Base-by-base conservation (phyloP, 2,888 invertebrate species). In the Ichneumoninae sp. region DNA sequence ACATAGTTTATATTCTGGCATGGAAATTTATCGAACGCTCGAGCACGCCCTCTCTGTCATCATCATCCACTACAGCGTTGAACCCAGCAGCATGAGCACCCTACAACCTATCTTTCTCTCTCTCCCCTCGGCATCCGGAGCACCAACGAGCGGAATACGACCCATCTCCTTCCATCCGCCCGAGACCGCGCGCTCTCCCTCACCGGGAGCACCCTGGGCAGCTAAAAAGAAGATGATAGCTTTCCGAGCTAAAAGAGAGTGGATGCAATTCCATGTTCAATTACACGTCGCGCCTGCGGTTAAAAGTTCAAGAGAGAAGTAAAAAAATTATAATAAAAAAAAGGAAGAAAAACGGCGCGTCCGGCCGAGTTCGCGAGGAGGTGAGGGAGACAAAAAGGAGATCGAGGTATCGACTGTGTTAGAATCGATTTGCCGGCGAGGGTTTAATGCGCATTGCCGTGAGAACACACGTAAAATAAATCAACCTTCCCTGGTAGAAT, bases 241-340 rank as follows among this genome's bases (percentile, higher is more conserved):
- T 63, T 40, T 26, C 50, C 52, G 60, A 85, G 79, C 75, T 76
- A 82, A 69, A 82, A 85, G 76, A 68, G 77, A 83, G 71, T 83
- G 81, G 83, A 87, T 86, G 89, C 89, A 88, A 89, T 91, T 88
- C 89, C 86, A 87, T 85, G 89, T 91, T 89, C 89, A 89, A 90
- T 90, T 90, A 90, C 88, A 86, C 81, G 82, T 82, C 81, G 88
- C 88, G 82, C 87, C 83, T 84, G 81, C 84, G 87, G 87, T 87
- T 79, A 85, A 85, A 76, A 73, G 79, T 75, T 65, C 78, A 30
- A 36, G 54, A 52, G 79, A 13, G 63, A 47, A 57, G 65, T n/a
- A 57, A 70, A 13, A 78, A 78, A 75, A 40, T 40, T 47, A 47
- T 47, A 16, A 47, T 16, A 57, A 40, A 77, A 26, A 26, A 10